Base-by-base conservation (phyloP, 1,140 invertebrate genomes). In the Aphis craccivora region DNA sequence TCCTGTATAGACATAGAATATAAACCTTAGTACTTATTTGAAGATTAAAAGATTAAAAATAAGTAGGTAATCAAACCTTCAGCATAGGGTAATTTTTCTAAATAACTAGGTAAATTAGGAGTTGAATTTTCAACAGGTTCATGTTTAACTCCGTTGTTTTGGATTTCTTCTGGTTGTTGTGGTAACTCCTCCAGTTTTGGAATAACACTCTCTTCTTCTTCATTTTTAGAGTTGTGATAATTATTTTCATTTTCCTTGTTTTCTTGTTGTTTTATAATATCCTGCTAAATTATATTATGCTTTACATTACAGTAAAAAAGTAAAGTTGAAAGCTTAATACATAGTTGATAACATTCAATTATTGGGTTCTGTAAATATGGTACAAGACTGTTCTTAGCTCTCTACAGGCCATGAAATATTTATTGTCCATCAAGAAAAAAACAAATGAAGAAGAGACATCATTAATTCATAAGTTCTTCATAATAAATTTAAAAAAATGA, bases 171-270 rank as follows among this genome's bases (percentile, higher is more conserved):
- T 11, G 51, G n/a, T 43, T 83, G 45, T 84, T 37, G 76, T 55
- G 11, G 55, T 55, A 93, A 22, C 1, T 93, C 91, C n/a, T 93
- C 91, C 3, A n/a, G 2, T 55, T 93, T 93, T 43, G 53, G 22
- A 53, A 35, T 51, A 51, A 93, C n/a, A 93, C 22, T n/a, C 25
- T 53, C 81, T 43, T 93, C 91, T 43, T 55, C 91, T 93, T 93
- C 81, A 25, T 30, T 84, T 51, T 93, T 93, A 20, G 81, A 43
- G 20, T 81, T 37, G 51, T 48, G 67, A 51, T 92, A 83, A 30
- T 86, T 83, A 84, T 86, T 86, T 84, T 93, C 81, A 83, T 86
- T 93, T 40, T 93, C 81, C 22, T 86, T 93, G 22, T 83, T 92
- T 48, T 93, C 67, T 37, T 51, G 43, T 30, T 93, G 8, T 90